Conservation (phyloP, 2,797 vertebrate genomes). For the Melanotaenia parkinsoni region DNA sequence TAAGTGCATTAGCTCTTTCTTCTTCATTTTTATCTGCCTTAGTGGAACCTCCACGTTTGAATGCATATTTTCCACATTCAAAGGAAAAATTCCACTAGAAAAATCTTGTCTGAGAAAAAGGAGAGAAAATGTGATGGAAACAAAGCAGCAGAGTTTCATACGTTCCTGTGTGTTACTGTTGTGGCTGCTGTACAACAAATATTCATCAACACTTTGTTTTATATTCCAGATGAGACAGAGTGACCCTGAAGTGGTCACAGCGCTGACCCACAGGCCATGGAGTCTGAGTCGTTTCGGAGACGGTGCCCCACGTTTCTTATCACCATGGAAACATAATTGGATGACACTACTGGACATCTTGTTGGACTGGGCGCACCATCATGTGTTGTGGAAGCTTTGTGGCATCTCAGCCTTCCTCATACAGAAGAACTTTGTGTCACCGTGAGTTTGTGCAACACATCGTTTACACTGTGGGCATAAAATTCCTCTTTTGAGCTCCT, state of each 20-base stretch:
- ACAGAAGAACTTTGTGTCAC: constrained; percentile 92
- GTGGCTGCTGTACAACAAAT: not conserved
- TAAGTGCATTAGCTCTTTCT: not conserved
- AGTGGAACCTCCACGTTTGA: too few species aligned
- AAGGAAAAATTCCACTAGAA: not conserved
- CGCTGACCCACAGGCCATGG: constrained; percentile 93
- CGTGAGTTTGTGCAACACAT: constrained; percentile 82
- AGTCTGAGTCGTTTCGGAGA: constrained; percentile 88
- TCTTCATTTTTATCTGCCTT: not conserved
- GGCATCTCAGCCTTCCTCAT: constrained; percentile 93
- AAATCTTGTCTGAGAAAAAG: not conserved
- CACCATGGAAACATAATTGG: constrained; percentile 85
- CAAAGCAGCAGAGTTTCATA: not conserved
- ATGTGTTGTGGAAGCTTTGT: constrained; percentile 92
- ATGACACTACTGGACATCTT: constrained; percentile 85
- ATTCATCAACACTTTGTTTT: not conserved
- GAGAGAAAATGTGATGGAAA: not conserved
- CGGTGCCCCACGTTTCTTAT: constrained; percentile 82
- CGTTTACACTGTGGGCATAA: not conserved
- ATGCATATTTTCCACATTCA: too few species aligned
- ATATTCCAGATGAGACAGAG: constrained; percentile 91
- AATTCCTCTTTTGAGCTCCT: not conserved
- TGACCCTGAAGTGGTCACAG: constrained; percentile 90
- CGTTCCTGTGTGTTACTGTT: not conserved
- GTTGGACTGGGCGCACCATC: constrained; percentile 92